A percentile compares a stretch with the other conserved stretches of the same genome.
phyloP scores from a whole-genome alignment of 2,113 vertebrate species.

The Ceuthmochares aereus region DNA sequence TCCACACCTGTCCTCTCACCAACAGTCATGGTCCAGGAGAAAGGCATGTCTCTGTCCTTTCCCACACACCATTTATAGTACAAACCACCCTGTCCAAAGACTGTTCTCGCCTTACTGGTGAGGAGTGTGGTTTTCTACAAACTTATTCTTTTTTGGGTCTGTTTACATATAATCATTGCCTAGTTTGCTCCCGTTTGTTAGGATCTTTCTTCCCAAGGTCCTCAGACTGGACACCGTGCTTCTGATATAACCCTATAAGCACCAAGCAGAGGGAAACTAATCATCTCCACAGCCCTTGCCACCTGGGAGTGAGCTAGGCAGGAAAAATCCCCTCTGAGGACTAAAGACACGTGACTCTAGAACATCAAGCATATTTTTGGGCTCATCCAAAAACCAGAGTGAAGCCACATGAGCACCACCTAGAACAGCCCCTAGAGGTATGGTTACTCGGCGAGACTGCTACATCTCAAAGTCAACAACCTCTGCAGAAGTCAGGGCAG shows the following conservation, averaged over 20 bases:
- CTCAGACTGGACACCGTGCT: not conserved
- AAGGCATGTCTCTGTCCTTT: not conserved
- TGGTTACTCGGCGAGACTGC: not conserved
- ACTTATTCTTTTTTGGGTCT: not conserved
- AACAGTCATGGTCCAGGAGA: not conserved
- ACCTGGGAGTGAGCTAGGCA: not conserved
- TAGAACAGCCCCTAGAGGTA: not conserved
- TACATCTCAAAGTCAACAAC: not conserved
- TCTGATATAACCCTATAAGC: not conserved
- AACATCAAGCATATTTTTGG: not conserved
- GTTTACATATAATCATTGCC: not conserved
- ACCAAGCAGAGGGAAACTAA: not conserved
- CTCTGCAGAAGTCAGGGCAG: not conserved
- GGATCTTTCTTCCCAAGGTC: not conserved
- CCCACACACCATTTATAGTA: not conserved
- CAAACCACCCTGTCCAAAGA: not conserved
- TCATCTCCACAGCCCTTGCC: fast-evolving
- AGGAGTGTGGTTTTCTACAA: slow-evolving; percentile 22
- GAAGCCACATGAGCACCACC: not conserved
- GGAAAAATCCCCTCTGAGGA: not conserved
- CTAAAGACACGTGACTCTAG: not conserved
- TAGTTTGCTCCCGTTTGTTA: not conserved
- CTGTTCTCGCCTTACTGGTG: not conserved
- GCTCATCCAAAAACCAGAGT: not conserved
- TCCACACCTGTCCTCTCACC: not conserved